Evolutionary conservation across 2,113 vertebrate genomes (phyloP), one percentile per base, ranked within the genome.

Genomic region (Blennius ocellaris): DNA sequence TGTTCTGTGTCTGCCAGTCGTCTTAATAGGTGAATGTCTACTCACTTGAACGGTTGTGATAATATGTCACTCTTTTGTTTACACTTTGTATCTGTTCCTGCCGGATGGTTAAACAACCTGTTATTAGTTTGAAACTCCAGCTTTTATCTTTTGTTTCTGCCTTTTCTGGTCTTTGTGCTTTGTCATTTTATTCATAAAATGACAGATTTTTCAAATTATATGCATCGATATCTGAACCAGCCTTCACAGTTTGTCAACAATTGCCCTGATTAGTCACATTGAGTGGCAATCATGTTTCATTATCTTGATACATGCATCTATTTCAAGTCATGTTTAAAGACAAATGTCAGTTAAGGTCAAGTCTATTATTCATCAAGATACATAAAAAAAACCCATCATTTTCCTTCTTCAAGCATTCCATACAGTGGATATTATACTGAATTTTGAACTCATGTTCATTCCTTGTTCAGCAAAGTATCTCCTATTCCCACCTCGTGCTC

Each of bases 341-440:
- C 3, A 54, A 56, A 60, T 72, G 61, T 48, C 40, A 64, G 64
- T 36, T 52, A 69, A 65, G 57, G 43, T 49, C 67, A 14, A 49
- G 30, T 65, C 17, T 37, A 9, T 43, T 61, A 41, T 37, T 17
- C 21, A n/a, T 67, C 36, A 51, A 41, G 21, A 57, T 40, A 17
- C 12, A 3, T 51, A 5, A 65, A 17, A 21, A 7, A 54, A 16
- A 12, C 7, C 15, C 49, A 39, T 14, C 37, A 1, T 54, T 43
- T 50, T 7, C 17, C 11, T 4, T 43, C 8, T 16, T 3, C 11
- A 38, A 53, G 21, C 2, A 4, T 6, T 52, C 40, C 16, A 6
- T 9, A 36, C 11, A 37, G 10, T 37, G 14, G 6, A 48, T 21
- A 15, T 14, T 37, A 9, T 51, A 40, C 15, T 16, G 30, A 47